Evolutionary conservation across 2,888 invertebrate genomes (phyloP).

Genomic region (Atrina japonica): DNA sequence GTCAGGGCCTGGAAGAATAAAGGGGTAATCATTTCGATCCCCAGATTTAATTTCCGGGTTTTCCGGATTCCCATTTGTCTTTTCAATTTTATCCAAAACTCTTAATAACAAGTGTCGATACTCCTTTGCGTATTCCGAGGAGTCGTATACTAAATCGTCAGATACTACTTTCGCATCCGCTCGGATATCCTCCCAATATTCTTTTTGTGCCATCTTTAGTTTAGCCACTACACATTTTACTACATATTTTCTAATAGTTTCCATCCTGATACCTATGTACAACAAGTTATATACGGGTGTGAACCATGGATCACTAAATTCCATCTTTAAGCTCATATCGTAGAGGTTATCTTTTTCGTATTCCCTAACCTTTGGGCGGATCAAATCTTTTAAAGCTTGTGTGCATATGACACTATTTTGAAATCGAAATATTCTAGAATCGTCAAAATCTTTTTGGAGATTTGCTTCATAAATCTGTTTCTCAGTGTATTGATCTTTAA

Average conservation of each 20-base stretch:
- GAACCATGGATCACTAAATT: background rate
- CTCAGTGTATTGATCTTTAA: constrained; percentile 5
- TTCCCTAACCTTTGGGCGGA: constrained; percentile 10
- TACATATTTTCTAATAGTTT: constrained; percentile 15
- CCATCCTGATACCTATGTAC: constrained; percentile 11
- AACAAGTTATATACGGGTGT: constrained; percentile 3
- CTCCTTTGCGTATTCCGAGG: constrained; percentile 40
- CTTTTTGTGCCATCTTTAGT: constrained; percentile 10
- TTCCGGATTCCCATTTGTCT: constrained; percentile 7
- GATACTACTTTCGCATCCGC: constrained; percentile 36
- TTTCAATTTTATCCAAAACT: constrained; percentile 53
- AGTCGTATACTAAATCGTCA: constrained; percentile 38
- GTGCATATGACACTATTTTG: constrained; percentile 11
- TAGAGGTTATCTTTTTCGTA: constrained; percentile 7
- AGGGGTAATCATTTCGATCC: constrained; percentile 55
- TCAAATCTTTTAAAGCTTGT: constrained; percentile 22
- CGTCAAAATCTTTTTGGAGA: background rate
- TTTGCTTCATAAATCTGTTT: constrained; percentile 13
- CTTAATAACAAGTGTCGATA: constrained; percentile 52
- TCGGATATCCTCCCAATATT: constrained; percentile 42
- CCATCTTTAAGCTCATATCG: constrained; percentile 5
- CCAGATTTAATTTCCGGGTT: constrained; percentile 19
- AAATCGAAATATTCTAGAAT: constrained; percentile 11
- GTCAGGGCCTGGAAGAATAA: constrained; percentile 61
- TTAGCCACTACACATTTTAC: constrained; percentile 17